These are phyloP conservation scores for Phaethornis superciliosus DNA, from an alignment of 2,113 vertebrate species.

Conservation along the genomic window DNA sequence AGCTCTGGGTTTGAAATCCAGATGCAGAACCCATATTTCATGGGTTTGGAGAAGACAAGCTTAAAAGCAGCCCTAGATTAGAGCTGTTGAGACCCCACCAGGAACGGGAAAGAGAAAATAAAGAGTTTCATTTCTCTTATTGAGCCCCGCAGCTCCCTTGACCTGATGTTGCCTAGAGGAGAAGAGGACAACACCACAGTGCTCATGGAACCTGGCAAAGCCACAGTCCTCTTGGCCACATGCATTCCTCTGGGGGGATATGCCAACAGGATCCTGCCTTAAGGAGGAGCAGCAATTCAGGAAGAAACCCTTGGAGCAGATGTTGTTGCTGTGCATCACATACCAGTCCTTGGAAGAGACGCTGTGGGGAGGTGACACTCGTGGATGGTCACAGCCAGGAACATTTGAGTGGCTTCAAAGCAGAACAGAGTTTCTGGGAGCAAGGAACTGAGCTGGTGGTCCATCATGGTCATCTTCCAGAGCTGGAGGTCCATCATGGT, in stretches of 20 bases:
- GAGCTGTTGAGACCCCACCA: neutral
- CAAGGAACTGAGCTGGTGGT: neutral
- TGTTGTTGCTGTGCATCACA: accelerated
- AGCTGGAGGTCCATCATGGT: neutral
- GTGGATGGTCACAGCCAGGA: neutral
- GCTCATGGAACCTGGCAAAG: neutral
- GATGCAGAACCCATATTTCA: neutral
- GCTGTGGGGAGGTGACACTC: neutral
- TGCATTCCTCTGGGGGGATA: too few relatives aligned
- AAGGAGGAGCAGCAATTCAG: neutral
- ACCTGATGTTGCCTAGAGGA: neutral
- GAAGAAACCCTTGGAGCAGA: neutral
- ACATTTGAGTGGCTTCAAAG: neutral
- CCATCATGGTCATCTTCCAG: too few relatives aligned
- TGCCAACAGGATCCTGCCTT: accelerated
- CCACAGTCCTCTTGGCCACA: too few relatives aligned
- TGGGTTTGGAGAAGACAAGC: neutral
- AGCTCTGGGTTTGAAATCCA: neutral
- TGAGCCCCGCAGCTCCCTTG: neutral
- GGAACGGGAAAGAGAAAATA: neutral
- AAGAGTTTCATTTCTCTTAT: neutral
- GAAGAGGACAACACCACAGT: accelerated
- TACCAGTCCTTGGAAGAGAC: neutral
- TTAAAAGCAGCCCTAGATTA: too few relatives aligned
- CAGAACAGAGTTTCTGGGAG: neutral